Conservation (phyloP, 2,888 invertebrate genomes). For the Nemurella pictetii region DNA sequence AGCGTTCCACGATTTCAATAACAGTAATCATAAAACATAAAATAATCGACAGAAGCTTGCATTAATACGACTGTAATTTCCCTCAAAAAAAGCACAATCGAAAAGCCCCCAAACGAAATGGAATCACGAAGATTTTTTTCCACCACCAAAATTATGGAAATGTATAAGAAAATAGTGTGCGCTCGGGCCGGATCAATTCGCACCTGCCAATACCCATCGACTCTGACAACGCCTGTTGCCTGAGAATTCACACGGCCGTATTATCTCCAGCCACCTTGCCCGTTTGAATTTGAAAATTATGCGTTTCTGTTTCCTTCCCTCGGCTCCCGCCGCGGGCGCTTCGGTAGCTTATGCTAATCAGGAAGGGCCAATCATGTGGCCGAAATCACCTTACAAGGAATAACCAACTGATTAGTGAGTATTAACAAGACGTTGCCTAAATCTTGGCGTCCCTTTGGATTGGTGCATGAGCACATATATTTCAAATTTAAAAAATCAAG, state of each 20-base stretch:
- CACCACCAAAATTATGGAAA: background rate
- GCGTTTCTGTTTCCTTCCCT: background rate
- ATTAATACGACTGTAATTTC: background rate
- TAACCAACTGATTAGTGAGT: background rate
- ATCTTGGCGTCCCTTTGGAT: too few relatives aligned
- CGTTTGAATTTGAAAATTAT: background rate
- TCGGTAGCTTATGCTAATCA: background rate
- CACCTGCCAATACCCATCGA: background rate
- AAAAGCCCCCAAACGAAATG: background rate
- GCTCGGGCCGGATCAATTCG: too few relatives aligned
- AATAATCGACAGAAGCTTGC: background rate
- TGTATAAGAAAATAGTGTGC: too few relatives aligned
- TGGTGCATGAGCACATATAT: too few relatives aligned
- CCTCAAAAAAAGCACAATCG: background rate
- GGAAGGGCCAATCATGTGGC: background rate
- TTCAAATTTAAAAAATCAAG: too few relatives aligned
- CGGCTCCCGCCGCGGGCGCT: background rate
- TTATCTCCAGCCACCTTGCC: background rate
- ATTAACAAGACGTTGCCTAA: too few relatives aligned
- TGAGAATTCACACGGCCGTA: background rate
- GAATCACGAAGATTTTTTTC: background rate
- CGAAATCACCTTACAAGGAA: background rate
- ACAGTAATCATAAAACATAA: background rate
- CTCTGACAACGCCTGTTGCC: background rate
- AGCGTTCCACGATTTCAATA: background rate